A percentile compares a stretch with the other conserved stretches of the same genome.
Conservation (phyloP, 2,888 invertebrate genomes). For the Tyria jacobaeae region DNA sequence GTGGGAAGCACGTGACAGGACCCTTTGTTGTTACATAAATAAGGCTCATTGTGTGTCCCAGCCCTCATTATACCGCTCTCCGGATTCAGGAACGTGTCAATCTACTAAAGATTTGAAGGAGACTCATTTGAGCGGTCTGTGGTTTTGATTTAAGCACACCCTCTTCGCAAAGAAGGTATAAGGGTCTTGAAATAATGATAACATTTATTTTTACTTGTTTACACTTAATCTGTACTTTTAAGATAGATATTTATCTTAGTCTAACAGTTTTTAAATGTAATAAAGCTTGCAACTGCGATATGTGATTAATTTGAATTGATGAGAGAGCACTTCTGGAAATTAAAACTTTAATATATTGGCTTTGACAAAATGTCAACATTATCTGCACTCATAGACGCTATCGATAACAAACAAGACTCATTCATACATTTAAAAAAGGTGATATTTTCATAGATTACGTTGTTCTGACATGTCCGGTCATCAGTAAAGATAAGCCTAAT, state of each 20-base stretch:
- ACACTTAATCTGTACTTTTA: background rate
- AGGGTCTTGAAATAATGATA: constrained; percentile 11
- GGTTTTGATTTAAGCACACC: constrained; percentile 28
- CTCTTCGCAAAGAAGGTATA: constrained; percentile 7
- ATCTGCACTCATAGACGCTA: background rate
- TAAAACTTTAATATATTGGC: no score
- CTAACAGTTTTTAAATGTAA: background rate
- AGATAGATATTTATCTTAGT: background rate
- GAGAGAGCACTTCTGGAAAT: no score
- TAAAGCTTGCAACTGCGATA: no score
- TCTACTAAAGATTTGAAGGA: constrained; percentile 51
- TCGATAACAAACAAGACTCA: background rate
- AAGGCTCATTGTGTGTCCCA: constrained; percentile 68
- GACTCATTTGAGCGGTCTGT: constrained; percentile 38
- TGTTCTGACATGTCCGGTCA: background rate
- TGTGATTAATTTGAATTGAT: no score
- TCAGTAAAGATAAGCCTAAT: background rate
- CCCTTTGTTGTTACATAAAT: constrained; percentile 66
- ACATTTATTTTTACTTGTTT: constrained; percentile 8
- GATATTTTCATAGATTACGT: background rate
- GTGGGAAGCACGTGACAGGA: constrained; percentile 59
- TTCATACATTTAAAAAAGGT: no score
- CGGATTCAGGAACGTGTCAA: constrained; percentile 67
- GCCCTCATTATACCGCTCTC: constrained; percentile 66
- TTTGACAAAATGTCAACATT: background rate